phyloP scores from a whole-genome alignment of 2,888 invertebrate genomes.

The Drosophila emarginata region DNA sequence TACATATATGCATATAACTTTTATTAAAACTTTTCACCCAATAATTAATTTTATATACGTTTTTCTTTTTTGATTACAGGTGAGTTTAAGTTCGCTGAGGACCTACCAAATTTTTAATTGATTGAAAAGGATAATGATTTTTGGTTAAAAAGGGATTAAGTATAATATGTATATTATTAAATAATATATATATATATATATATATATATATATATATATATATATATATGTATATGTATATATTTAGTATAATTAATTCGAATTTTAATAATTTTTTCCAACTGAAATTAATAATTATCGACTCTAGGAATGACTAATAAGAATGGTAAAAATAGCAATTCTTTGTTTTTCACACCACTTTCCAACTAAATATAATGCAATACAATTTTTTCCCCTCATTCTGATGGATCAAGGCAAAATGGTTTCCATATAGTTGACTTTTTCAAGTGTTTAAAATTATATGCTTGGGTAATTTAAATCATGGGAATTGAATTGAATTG shows the following conservation, averaged over 20 bases:
- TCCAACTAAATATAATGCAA: not conserved
- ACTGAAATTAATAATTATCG: too few species aligned
- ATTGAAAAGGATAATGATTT: not conserved
- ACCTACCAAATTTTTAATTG: not conserved
- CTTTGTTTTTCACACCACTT: too few species aligned
- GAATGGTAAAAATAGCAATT: too few species aligned
- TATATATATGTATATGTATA: too few species aligned
- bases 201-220: too few species aligned
- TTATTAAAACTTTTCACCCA: slow-evolving; percentile 32
- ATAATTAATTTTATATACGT: slow-evolving; percentile 33
- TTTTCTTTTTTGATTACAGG: slow-evolving; percentile 55
- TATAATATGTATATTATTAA: too few species aligned
- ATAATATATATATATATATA: too few species aligned
- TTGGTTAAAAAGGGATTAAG: not conserved
- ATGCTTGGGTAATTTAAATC: not conserved
- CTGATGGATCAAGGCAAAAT: not conserved
- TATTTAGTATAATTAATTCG: not conserved
- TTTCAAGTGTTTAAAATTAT: slow-evolving; percentile 1
- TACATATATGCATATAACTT: slow-evolving; percentile 18
- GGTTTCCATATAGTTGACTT: not conserved
- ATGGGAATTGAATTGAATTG: slow-evolving; percentile 4
- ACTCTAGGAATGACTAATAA: too few species aligned
- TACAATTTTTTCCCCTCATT: not conserved
- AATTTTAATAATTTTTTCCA: not conserved
- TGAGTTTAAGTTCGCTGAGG: slow-evolving; percentile 41